Percentiles rank a stretch among this genome's conserved stretches.
Conservation (phyloP, 2,888 invertebrate genomes). For the Amiota mariae region DNA sequence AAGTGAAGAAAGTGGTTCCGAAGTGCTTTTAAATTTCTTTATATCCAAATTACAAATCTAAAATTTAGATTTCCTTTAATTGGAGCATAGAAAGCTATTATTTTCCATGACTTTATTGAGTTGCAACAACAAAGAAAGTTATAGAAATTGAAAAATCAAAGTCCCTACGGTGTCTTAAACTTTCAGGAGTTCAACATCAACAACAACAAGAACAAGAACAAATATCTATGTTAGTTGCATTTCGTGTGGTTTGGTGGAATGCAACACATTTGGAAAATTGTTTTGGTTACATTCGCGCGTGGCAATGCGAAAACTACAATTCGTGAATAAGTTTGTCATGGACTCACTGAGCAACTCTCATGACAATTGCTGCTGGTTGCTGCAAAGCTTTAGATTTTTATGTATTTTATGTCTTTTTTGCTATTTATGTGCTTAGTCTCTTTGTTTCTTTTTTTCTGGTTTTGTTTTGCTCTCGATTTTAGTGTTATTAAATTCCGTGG, state of each 20-base stretch:
- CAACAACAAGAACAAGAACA: too few relatives aligned
- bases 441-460: too few relatives aligned
- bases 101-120: too few relatives aligned
- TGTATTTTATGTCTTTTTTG: too few relatives aligned
- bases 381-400: neutral
- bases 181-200: too few relatives aligned
- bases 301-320: constrained; percentile 14
- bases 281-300: neutral
- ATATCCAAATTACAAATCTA: too few relatives aligned
- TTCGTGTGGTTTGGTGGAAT: too few relatives aligned
- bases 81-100: neutral
- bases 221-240: too few relatives aligned
- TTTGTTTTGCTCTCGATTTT: neutral
- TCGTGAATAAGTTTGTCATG: neutral
- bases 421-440: too few relatives aligned
- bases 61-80: neutral
- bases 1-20: too few relatives aligned
- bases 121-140: neutral
- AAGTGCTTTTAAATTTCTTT: too few relatives aligned
- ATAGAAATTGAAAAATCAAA: neutral
- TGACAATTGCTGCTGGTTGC: constrained; percentile 1
- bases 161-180: too few relatives aligned
- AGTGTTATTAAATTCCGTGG: constrained; percentile 27
- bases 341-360: neutral
- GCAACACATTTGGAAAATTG: constrained; percentile 25